Base-by-base conservation (phyloP, 2,113 vertebrate species). In the Lota lota region DNA sequence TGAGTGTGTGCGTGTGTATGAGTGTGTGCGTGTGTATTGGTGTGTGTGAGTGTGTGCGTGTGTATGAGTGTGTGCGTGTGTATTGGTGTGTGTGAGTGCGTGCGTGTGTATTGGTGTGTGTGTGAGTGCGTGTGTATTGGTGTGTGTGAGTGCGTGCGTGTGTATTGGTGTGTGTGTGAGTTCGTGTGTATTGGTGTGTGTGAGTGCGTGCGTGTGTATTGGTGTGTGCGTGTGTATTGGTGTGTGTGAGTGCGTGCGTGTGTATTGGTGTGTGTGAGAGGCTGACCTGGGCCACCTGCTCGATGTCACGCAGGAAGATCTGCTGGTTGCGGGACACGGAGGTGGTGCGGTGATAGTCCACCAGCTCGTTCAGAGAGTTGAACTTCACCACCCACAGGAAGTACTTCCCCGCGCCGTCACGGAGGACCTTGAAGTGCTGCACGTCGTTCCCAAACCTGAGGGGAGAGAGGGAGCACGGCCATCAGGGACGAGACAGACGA, bases 361-460 rank as follows among this genome's bases (percentile, higher is more conserved):
- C 97, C 83, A 99, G 92, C 92, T 99, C 97, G 72, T 99, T 99
- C 85, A 99, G 91, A 33, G 96, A 98, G 89, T 95, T 98, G 85
- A 99, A 99, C 90, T 99, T 99, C 78, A 99, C 97, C 91, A 99
- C 97, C 97, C 97, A 99, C 59, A 99, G 93, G 88, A 99, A 99
- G 71, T 99, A 99, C 85, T 99, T 99, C 17, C 97, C 97, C 22
- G 97, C 97, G 0, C 97, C 97, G 0, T 99, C 97, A 62, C 97
- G 94, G 75, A 99, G 94, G 87, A 99, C 97, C 80, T 99, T 99
- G 89, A 99, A 99, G 87, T 99, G 97, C 86, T 99, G 97, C 58
- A 99, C 97, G 7, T 99, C 97, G 36, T 97, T 99, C 67, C 97
- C 97, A 74, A 98, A 99, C 90, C 96, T 99, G 83, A 4, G 79